Conservation (phyloP, 2,797 vertebrate species). For the Nannoperca australis region DNA sequence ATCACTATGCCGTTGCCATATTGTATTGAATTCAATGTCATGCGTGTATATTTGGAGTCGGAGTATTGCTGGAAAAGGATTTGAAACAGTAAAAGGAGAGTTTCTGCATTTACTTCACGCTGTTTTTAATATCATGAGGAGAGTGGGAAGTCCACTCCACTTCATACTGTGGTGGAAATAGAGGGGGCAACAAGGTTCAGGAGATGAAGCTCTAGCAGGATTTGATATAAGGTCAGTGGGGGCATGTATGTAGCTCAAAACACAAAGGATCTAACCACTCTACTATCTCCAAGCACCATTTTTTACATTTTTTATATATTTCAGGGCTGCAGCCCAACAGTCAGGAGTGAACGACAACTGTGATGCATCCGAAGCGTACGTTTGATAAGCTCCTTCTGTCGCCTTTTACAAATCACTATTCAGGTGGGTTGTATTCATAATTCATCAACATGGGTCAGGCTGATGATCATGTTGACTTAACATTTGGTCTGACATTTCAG, state of each 20-base stretch:
- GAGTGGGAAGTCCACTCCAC: conserved; percentile 52
- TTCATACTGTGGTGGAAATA: conserved; percentile 56
- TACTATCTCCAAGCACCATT: conserved; percentile 27
- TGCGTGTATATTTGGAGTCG: conserved; percentile 29
- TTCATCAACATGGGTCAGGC: conserved; percentile 80
- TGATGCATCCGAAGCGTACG: conserved; percentile 17
- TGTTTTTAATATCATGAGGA: conserved; percentile 44
- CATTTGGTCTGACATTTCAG: conserved; percentile 89
- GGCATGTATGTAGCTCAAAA: conserved; percentile 33
- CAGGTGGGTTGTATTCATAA: conserved; percentile 81
- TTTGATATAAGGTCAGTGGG: conserved; percentile 62
- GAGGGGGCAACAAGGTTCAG: conserved; percentile 15
- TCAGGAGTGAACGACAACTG: conserved; percentile 2
- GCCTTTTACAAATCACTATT: conserved; percentile 68
- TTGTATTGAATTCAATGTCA: conserved; percentile 42
- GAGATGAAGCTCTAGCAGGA: conserved; percentile 49
- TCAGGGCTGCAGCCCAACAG: conserved; percentile 17
- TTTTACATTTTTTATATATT: conserved; percentile 43
- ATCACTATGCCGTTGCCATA: conserved; percentile 39
- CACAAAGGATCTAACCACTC: conserved; percentile 47
- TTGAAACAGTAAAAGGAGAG: conserved; percentile 25
- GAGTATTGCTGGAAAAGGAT: conserved; percentile 22
- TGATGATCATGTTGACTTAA: conserved; percentile 87
- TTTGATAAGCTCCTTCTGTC: conserved; percentile 43
- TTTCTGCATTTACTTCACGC: conserved; percentile 38